These are phyloP conservation scores for Botia kubotai DNA, from an alignment of 2,797 vertebrate genomes.

Conservation along the genomic window DNA sequence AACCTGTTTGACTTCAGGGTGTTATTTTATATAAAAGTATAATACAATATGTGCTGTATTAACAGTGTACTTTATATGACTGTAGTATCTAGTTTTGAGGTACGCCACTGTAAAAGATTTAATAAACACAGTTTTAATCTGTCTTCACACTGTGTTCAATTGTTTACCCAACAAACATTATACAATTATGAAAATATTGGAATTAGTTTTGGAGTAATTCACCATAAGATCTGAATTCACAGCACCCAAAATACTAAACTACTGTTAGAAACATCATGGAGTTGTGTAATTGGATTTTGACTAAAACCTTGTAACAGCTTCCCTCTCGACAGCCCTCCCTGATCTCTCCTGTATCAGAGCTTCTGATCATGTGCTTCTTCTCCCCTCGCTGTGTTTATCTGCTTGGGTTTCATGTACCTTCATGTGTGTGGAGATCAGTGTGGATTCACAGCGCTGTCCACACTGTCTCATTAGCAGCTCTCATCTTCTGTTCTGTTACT, in stretches of 20 bases:
- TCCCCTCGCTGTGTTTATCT: slow-evolving; percentile 22
- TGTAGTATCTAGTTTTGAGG: too few relatives aligned
- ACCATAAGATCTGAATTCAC: not conserved
- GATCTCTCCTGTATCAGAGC: not conserved
- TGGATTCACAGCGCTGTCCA: slow-evolving; percentile 12
- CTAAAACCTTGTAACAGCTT: not conserved
- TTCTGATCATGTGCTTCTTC: slow-evolving; percentile 15
- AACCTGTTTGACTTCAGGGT: too few relatives aligned
- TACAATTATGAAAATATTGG: too few relatives aligned
- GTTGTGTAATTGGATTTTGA: slow-evolving; percentile 19
- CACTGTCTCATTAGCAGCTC: slow-evolving; percentile 44
- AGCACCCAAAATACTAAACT: too few relatives aligned
- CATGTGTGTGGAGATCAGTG: not conserved
- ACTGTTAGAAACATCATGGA: not conserved
- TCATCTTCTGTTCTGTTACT: slow-evolving; percentile 45
- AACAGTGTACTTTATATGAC: too few relatives aligned
- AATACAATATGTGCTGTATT: too few relatives aligned
- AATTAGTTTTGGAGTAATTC: too few relatives aligned
- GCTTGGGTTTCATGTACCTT: slow-evolving; percentile 11
- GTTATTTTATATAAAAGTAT: too few relatives aligned
- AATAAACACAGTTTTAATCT: too few relatives aligned
- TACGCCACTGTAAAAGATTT: not conserved
- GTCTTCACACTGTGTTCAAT: not conserved
- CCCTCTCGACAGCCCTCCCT: slow-evolving; percentile 12
- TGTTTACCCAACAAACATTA: not conserved